phyloP scores from a whole-genome alignment of 1,140 invertebrate species.

The Pinna nobilis region DNA sequence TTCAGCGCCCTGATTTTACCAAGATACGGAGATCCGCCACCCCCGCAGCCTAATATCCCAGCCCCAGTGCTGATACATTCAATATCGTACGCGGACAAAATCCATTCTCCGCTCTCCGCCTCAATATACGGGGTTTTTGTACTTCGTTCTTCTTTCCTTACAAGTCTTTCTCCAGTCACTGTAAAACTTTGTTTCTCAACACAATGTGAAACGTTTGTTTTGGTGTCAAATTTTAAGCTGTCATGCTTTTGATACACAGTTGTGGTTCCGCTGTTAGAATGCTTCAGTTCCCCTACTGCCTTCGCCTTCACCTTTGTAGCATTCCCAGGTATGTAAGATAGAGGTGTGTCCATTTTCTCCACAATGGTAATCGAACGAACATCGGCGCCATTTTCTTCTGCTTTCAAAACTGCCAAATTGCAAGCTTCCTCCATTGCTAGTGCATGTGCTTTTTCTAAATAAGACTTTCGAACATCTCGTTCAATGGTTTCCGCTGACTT shows the following conservation, averaged over 20 bases:
- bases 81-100: conserved; percentile 62
- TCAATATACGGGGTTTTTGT: conserved; percentile 45
- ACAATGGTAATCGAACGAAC: conserved; percentile 46
- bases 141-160: not conserved
- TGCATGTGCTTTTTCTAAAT: conserved; percentile 49
- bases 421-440: conserved; percentile 40
- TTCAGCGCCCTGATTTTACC: conserved; percentile 51
- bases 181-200: conserved; percentile 40
- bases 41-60: conserved; percentile 68
- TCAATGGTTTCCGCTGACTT: not conserved
- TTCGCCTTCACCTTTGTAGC: conserved; percentile 59
- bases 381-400: conserved; percentile 53
- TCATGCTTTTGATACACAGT: not conserved
- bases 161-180: conserved; percentile 28
- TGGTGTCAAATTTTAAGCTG: not conserved
- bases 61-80: conserved; percentile 67
- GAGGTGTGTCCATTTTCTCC: conserved; percentile 52
- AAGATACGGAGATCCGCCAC: conserved; percentile 64
- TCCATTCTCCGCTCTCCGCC: conserved; percentile 60
- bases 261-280: not conserved
- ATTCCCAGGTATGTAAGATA: conserved; percentile 65
- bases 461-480: conserved; percentile 41
- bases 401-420: conserved; percentile 33
- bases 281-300: conserved; percentile 53
- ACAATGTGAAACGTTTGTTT: conserved; percentile 24